Evolutionary conservation across 2,113 vertebrate genomes (phyloP).

Genomic region (Periophthalmus modestus): DNA sequence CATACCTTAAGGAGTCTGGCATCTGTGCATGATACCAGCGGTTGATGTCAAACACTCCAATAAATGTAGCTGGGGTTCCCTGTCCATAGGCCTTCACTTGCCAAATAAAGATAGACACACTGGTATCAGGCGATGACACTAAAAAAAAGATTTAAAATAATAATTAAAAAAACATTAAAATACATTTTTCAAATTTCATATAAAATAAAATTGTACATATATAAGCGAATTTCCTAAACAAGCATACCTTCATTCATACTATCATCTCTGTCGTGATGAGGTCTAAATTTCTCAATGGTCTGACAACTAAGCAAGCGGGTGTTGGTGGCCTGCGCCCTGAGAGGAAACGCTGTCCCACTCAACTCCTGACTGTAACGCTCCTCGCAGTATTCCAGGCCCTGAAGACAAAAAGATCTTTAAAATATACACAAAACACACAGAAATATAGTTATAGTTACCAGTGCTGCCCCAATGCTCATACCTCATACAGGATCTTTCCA

Average conservation of each 20-base stretch:
- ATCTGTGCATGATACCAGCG: constrained; percentile 98
- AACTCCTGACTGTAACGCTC: constrained; percentile 94
- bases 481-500: constrained; percentile 93
- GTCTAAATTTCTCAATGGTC: constrained; percentile 88
- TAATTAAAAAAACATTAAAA: not conserved
- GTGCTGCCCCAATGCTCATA: constrained; percentile 56
- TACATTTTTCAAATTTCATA: not conserved
- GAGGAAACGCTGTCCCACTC: constrained; percentile 79
- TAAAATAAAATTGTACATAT: not conserved
- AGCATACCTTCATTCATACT: constrained; percentile 86
- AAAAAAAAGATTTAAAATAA: constrained; percentile 5
- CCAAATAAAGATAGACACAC: constrained; percentile 94
- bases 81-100: constrained; percentile 90
- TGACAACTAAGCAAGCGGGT: constrained; percentile 90
- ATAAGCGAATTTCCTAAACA: not conserved
- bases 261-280: constrained; percentile 88
- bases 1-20: constrained; percentile 94
- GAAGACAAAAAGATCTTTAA: not conserved
- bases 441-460: not conserved
- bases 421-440: not conserved
- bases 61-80: constrained; percentile 81
- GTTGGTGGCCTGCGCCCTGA: constrained; percentile 83
- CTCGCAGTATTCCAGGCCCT: constrained; percentile 97
- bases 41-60: constrained; percentile 96
- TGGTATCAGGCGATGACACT: constrained; percentile 92